A percentile compares a stretch with the other conserved stretches of the same genome.
Evolutionary conservation across 2,797 vertebrate species (phyloP).

Genomic region (Chrysolophus pictus): DNA sequence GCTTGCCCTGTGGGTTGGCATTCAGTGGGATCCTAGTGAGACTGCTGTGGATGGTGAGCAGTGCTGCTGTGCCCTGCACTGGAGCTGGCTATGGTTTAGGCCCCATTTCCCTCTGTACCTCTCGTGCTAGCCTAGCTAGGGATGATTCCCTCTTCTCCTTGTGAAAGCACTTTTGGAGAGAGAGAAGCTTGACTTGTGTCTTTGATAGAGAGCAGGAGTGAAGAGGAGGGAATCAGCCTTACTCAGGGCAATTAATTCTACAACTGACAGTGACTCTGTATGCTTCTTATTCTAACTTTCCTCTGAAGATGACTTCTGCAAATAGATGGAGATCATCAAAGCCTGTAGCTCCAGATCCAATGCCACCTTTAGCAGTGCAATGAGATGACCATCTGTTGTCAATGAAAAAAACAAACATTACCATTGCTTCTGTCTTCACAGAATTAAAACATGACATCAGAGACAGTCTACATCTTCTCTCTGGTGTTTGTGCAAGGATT

Average conservation of each 20-base stretch:
- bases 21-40: background rate
- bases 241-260: slow-evolving; percentile 28
- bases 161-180: background rate
- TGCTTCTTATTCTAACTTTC: background rate
- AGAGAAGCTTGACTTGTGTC: background rate
- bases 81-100: background rate
- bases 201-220: background rate
- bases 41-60: background rate
- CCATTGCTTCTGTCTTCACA: background rate
- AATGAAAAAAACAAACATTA: background rate
- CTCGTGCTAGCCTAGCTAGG: background rate
- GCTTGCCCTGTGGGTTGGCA: rapidly evolving
- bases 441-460: slow-evolving; percentile 17
- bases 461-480: background rate
- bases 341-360: background rate
- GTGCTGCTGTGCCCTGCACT: background rate
- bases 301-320: background rate
- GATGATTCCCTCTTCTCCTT: background rate
- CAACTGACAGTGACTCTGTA: background rate
- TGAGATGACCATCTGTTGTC: background rate
- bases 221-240: background rate
- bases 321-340: slow-evolving; percentile 10
- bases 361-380: background rate
- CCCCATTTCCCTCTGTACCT: background rate
- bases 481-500: background rate